These are phyloP conservation scores for Suillia variegata DNA, from an alignment of 2,888 invertebrate species.

Conservation along the genomic window DNA sequence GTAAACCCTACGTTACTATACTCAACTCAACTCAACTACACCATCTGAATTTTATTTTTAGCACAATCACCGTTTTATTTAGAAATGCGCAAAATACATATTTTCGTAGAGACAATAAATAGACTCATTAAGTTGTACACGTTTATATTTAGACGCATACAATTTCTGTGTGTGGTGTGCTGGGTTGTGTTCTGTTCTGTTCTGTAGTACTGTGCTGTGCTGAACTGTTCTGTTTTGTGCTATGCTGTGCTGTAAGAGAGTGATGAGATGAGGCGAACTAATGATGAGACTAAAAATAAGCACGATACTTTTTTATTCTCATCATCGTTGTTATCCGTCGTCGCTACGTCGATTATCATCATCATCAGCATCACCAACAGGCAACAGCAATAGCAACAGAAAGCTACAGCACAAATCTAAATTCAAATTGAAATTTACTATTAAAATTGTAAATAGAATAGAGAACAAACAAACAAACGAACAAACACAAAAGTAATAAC, in stretches of 20 bases:
- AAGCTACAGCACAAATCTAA: too few species aligned
- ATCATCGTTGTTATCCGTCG: not conserved
- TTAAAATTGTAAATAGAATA: not conserved
- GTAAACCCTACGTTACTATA: not conserved
- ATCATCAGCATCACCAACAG: not conserved
- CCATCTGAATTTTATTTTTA: constrained; percentile 35
- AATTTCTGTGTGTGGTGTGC: too few species aligned
- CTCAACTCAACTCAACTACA: too few species aligned
- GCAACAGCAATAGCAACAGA: not conserved
- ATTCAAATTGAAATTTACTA: too few species aligned
- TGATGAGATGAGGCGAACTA: constrained; percentile 23
- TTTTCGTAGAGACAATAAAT: constrained; percentile 54
- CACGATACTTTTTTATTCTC: not conserved
- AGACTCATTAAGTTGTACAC: constrained; percentile 55
- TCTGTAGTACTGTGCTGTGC: too few species aligned
- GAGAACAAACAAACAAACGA: not conserved
- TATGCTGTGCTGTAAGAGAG: not conserved
- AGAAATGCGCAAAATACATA: constrained; percentile 56
- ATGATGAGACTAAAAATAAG: constrained; percentile 28
- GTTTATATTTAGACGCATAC: constrained; percentile 50
- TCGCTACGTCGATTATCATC: not conserved
- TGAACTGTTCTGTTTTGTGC: too few species aligned
- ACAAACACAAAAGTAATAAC: too few species aligned
- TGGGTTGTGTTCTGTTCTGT: too few species aligned
- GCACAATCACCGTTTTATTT: constrained; percentile 42